Conservation (phyloP, 2,113 vertebrate species). For the Onychostruthus taczanowskii region DNA sequence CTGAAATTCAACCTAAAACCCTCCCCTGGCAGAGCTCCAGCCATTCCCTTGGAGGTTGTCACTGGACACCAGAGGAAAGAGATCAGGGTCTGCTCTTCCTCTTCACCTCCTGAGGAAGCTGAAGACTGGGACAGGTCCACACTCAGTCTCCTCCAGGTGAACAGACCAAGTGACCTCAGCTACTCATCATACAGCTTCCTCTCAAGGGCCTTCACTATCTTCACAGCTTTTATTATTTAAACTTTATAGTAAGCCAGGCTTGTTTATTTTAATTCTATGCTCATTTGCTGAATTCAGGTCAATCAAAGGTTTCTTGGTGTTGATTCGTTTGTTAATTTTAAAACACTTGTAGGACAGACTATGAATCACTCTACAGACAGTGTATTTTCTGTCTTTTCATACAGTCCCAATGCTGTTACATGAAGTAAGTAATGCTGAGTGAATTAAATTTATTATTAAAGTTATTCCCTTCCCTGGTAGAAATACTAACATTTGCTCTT, state of each 20-base stretch:
- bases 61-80: no score
- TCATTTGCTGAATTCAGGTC: background rate
- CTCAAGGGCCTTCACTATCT: background rate
- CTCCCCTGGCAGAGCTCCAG: background rate
- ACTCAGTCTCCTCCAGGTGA: background rate
- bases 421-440: background rate
- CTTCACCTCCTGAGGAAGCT: background rate
- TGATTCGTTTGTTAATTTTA: background rate
- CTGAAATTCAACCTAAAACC: fast-evolving
- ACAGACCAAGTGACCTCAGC: background rate
- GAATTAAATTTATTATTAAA: background rate
- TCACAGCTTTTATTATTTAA: background rate
- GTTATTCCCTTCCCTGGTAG: background rate
- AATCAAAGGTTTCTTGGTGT: background rate
- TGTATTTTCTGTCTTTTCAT: background rate
- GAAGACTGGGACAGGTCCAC: no score
- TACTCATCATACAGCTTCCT: fast-evolving
- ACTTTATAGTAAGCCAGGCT: background rate
- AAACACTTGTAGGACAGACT: background rate
- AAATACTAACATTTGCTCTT: background rate
- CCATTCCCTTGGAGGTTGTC: fast-evolving
- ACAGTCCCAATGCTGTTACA: background rate
- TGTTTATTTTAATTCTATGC: background rate
- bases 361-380: background rate
- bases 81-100: background rate